Conservation (phyloP, 2,797 vertebrate species). For the Cottoperca gobio region DNA sequence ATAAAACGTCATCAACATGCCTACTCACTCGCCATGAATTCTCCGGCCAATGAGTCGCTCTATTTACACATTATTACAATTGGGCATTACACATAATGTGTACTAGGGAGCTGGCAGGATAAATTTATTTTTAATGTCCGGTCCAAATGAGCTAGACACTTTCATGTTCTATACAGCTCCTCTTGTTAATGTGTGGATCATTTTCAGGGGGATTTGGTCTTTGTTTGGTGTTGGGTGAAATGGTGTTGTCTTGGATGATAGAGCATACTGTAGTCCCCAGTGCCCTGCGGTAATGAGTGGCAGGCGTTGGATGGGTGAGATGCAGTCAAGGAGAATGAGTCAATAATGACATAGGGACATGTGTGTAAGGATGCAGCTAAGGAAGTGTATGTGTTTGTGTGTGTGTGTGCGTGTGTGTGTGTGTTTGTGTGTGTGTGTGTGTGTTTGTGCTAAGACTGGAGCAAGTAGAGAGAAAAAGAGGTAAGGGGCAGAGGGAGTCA, state of each 20-base stretch:
- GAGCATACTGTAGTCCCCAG: slow-evolving; percentile 59
- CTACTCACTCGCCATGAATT: too few species aligned
- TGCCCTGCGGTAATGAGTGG: slow-evolving; percentile 75
- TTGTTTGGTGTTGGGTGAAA: slow-evolving; percentile 41
- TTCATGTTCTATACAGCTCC: too few species aligned
- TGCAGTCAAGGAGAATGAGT: slow-evolving; percentile 82
- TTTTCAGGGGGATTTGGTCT: neutral
- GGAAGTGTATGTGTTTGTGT: slow-evolving; percentile 54
- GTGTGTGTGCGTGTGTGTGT: slow-evolving; percentile 27
- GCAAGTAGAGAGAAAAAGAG: slow-evolving; percentile 48
- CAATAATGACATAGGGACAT: slow-evolving; percentile 74
- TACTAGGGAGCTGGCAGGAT: too few species aligned
- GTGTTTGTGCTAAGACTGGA: slow-evolving; percentile 43
- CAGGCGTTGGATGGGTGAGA: slow-evolving; percentile 73
- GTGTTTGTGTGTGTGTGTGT: slow-evolving; percentile 45
- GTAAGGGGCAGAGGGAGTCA: slow-evolving; percentile 66
- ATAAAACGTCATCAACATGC: too few species aligned
- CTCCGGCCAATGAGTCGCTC: too few species aligned
- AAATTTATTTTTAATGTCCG: too few species aligned
- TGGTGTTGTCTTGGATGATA: slow-evolving; percentile 57
- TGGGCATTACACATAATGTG: too few species aligned
- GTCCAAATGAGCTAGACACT: too few species aligned
- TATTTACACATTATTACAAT: too few species aligned
- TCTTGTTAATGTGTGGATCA: too few species aligned
- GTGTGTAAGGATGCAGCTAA: slow-evolving; percentile 68